Conservation (phyloP, 2,113 vertebrate genomes). For the Takifugu bimaculatus region DNA sequence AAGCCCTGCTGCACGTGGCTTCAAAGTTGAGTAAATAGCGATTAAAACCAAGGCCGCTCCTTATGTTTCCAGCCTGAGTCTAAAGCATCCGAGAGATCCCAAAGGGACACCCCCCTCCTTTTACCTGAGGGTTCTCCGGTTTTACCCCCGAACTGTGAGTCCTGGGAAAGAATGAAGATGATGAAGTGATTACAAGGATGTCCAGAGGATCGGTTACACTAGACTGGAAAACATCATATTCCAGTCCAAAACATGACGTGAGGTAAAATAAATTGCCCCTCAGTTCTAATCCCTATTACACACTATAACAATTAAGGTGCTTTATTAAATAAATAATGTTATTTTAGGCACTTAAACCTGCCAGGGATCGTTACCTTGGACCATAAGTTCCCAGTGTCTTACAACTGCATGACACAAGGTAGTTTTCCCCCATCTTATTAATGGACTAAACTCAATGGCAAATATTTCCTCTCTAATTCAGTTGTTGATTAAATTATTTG, state of each 20-base stretch:
- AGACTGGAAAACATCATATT: slow-evolving; percentile 1
- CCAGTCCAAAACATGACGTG: neutral
- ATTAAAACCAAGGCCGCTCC: neutral
- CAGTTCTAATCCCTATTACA: neutral
- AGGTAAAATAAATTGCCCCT: neutral
- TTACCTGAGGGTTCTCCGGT: neutral
- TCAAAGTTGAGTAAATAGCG: slow-evolving; percentile 24
- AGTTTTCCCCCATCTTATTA: slow-evolving; percentile 12
- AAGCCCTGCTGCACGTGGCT: slow-evolving; percentile 15
- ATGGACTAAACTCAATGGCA: slow-evolving; percentile 21
- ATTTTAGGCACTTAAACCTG: slow-evolving; percentile 7
- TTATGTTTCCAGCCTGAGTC: slow-evolving; percentile 8
- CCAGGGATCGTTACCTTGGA: slow-evolving; percentile 16
- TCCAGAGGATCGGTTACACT: slow-evolving; percentile 13
- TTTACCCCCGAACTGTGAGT: slow-evolving; percentile 15
- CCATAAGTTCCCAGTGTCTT: slow-evolving; percentile 10
- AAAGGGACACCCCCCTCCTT: slow-evolving; percentile 4
- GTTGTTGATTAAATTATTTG: neutral
- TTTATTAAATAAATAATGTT: slow-evolving; percentile 8
- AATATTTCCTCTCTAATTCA: slow-evolving; percentile 10
- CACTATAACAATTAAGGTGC: slow-evolving; percentile 1
- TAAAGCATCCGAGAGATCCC: slow-evolving; percentile 14
- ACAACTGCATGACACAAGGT: slow-evolving; percentile 6
- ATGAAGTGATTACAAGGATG: slow-evolving; percentile 26
- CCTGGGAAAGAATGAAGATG: slow-evolving; percentile 19